Evolutionary conservation across 2,888 invertebrate genomes (phyloP).

Genomic region (Cosmia pyralina): DNA sequence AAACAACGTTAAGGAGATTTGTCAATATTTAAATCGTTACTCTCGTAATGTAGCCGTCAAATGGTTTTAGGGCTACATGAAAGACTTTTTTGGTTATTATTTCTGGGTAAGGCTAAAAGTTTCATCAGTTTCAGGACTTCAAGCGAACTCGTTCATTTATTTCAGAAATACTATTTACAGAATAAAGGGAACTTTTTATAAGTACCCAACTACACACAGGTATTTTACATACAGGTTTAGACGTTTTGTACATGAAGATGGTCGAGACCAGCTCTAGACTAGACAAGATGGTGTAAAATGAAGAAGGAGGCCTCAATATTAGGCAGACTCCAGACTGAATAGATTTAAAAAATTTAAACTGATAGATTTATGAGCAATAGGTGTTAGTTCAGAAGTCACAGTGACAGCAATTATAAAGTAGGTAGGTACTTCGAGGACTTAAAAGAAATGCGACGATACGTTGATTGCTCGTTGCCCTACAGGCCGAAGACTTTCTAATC

Average conservation of each 20-base stretch:
- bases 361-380: neutral
- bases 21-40: conserved; percentile 46
- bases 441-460: conserved; percentile 14
- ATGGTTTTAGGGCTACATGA: conserved; percentile 27
- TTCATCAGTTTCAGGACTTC: conserved; percentile 28
- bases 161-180: conserved; percentile 25
- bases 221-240: neutral
- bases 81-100: conserved; percentile 28
- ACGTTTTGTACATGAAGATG: conserved; percentile 1
- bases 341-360: neutral
- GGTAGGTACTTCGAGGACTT: neutral
- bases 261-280: neutral
- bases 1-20: conserved; percentile 28
- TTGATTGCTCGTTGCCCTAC: conserved; percentile 9
- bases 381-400: neutral
- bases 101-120: conserved; percentile 18
- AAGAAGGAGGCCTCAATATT: neutral
- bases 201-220: neutral
- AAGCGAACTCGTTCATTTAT: conserved; percentile 13
- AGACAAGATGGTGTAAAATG: neutral
- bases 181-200: conserved; percentile 1
- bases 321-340: neutral
- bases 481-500: conserved; percentile 43
- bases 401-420: conserved; percentile 12
- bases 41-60: conserved; percentile 26